Conservation (phyloP, 2,797 vertebrate genomes). For the Falco rusticolus region DNA sequence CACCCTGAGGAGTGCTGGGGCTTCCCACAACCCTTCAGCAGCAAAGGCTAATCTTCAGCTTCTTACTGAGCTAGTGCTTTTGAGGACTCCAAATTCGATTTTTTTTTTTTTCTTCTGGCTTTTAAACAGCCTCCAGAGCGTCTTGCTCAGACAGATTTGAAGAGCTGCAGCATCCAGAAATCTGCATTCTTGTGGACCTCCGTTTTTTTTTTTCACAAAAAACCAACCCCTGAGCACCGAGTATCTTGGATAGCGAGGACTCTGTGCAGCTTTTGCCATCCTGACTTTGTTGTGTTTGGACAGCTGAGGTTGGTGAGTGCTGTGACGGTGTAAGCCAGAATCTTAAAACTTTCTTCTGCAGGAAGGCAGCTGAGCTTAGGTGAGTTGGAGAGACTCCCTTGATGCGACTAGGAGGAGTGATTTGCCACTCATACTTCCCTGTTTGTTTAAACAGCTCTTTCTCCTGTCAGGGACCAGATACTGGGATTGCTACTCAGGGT, state of each 20-base stretch:
- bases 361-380: not conserved
- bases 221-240: not conserved
- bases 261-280: not conserved
- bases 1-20: not conserved
- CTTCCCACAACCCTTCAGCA: not conserved
- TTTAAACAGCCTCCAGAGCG: not conserved
- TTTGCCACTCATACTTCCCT: not conserved
- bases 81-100: not conserved
- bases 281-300: not conserved
- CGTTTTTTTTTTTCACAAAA: not conserved
- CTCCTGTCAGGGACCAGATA: rapidly evolving
- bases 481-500: rapidly evolving
- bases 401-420: not conserved
- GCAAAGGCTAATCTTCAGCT: not conserved
- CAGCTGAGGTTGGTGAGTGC: not conserved
- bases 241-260: not conserved
- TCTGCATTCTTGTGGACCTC: not conserved
- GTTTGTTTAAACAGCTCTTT: not conserved
- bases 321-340: not conserved
- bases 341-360: not conserved
- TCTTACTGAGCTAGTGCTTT: not conserved
- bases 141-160: not conserved
- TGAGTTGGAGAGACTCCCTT: not conserved
- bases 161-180: not conserved
- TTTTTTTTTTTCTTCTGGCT: not conserved